A percentile compares a stretch with the other conserved stretches of the same genome.
Conservation (phyloP, 2,797 vertebrate species). For the Falco berigora region DNA sequence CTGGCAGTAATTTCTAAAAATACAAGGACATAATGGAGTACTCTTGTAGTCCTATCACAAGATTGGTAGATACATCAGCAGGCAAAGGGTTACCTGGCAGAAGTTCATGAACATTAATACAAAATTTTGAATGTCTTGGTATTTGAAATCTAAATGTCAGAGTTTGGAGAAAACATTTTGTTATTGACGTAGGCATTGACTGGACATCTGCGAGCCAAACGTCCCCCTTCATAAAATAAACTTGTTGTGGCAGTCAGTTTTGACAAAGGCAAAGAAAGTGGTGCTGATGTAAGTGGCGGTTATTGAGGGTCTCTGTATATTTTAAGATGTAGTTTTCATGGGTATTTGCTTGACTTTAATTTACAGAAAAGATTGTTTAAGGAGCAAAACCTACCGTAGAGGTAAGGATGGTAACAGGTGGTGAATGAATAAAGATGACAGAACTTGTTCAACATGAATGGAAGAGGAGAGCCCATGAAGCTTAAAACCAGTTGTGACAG, state of each 20-base stretch:
- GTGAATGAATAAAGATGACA: background rate
- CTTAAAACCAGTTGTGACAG: background rate
- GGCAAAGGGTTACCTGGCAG: background rate
- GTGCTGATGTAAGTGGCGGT: background rate
- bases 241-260: background rate
- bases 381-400: background rate
- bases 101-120: background rate
- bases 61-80: background rate
- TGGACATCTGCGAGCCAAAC: background rate
- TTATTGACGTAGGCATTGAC: constrained; percentile 2
- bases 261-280: background rate
- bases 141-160: constrained; percentile 61
- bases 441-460: background rate
- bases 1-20: background rate
- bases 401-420: background rate
- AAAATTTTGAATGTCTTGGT: constrained; percentile 32
- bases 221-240: background rate
- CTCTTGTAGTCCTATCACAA: background rate
- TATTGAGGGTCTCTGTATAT: background rate
- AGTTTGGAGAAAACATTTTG: background rate
- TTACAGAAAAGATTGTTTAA: background rate
- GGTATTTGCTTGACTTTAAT: background rate
- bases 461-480: background rate
- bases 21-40: background rate
- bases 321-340: background rate